A percentile compares a stretch with the other conserved stretches of the same genome.
These are phyloP conservation scores for Rhodinocichla rosea DNA, from an alignment of 2,113 vertebrate genomes.

Conservation along the genomic window DNA sequence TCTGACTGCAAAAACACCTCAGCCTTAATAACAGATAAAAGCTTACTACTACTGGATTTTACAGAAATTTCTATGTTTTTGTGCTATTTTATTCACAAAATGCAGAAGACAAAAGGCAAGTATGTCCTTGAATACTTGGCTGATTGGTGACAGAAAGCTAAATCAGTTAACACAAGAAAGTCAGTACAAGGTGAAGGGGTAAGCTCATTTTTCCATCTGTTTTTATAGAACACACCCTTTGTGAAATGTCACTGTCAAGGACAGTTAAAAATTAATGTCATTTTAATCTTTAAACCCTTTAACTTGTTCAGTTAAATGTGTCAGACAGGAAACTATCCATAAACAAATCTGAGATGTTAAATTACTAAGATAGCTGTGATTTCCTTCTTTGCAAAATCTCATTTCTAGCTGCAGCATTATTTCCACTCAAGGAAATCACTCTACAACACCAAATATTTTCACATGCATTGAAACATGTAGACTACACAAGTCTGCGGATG, in stretches of 20 bases:
- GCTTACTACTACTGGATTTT: neutral
- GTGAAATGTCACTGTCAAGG: slow-evolving; percentile 37
- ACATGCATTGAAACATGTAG: slow-evolving; percentile 61
- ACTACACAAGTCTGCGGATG: slow-evolving; percentile 43
- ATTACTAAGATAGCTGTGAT: slow-evolving; percentile 64
- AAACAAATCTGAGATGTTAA: slow-evolving; percentile 66
- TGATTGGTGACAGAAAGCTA: neutral
- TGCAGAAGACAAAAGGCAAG: neutral
- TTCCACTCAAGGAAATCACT: slow-evolving; percentile 66
- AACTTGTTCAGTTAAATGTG: slow-evolving; percentile 60
- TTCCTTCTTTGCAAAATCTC: slow-evolving; percentile 70
- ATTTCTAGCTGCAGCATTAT: slow-evolving; percentile 35
- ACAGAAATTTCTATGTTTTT: neutral
- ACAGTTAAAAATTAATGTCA: slow-evolving; percentile 59
- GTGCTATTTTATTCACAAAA: neutral
- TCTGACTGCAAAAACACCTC: neutral
- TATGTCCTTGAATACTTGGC: neutral
- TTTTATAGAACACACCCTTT: slow-evolving; percentile 41
- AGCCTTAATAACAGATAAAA: neutral
- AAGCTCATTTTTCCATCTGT: slow-evolving; percentile 55
- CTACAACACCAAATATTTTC: slow-evolving; percentile 55
- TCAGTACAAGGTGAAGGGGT: neutral
- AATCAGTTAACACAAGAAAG: neutral
- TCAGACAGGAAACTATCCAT: slow-evolving; percentile 64
- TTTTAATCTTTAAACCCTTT: slow-evolving; percentile 61